Evolutionary conservation across 2,797 vertebrate species (phyloP), one percentile per base, ranked within the genome.

Genomic region (Sphaeramia orbicularis): DNA sequence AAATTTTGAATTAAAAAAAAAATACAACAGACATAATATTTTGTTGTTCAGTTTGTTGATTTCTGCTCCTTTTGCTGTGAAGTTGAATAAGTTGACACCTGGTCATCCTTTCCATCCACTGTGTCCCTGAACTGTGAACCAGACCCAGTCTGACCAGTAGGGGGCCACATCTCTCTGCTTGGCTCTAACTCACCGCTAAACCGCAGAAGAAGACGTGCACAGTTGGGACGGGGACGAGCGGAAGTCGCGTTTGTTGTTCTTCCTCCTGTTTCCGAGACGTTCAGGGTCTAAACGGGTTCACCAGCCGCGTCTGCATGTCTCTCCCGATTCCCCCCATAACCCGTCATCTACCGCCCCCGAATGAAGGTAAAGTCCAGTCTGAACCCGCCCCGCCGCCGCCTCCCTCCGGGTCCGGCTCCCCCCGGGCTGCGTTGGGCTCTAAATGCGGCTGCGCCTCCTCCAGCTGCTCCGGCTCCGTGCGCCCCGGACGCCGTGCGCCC

Each of bases 211-310:
- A 11, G 11, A 13, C 19, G 49, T 9, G 63, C 4, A 50, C 54
- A n/a, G 8, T 27, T 2, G 24, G 24, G 24, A 21, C 72, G 64
- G 55, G 53, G 10, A 63, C 80, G 81, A 91, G 88, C 91, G 91
- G 93, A 93, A 91, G 92, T 40, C 49, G 57, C 86, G 83, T 93
- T 91, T 93, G 91, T 93, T 93, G 91, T 93, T 93, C 90, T 93
- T 91, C 90, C 82, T 78, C 64, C 80, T 84, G 90, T 74, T 90
- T 91, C 87, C 87, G 84, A 87, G 86, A 77, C 84, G 87, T 85
- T 87, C 81, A 86, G 85, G 84, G 86, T 83, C 86, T 87, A 59
- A 80, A 75, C 77, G 85, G 80, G 71, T 81, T 80, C 77, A 65
- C 35, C 67, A 78, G 70, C 72, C 74, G 80, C 45, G 86, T 78